These are phyloP conservation scores for Stichodactyla helianthus DNA, from an alignment of 64 coral and sea anemone genomes.

Conservation along the genomic window DNA sequence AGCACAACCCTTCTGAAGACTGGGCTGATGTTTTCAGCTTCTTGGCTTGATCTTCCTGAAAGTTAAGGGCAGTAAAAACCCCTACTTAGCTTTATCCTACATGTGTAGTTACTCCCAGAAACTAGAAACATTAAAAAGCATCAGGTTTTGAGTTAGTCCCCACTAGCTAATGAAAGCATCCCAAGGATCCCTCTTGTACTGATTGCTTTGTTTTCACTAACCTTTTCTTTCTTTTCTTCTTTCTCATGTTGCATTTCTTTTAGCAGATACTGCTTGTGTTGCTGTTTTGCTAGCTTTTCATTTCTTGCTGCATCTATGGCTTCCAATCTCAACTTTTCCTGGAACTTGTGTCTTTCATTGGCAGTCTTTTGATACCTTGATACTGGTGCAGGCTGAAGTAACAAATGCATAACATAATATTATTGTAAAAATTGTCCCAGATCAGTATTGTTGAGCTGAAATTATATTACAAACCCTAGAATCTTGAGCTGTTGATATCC, in stretches of 20 bases:
- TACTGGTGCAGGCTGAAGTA: slow-evolving; percentile 62
- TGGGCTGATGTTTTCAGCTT: slow-evolving; percentile 29
- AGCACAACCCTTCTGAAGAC: background rate
- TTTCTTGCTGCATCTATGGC: slow-evolving; percentile 94
- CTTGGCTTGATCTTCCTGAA: slow-evolving; percentile 53
- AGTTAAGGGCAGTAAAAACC: background rate
- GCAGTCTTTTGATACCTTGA: slow-evolving; percentile 91
- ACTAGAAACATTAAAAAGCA: too few species aligned
- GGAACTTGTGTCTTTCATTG: slow-evolving; percentile 93
- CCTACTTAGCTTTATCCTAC: too few species aligned
- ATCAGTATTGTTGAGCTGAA: background rate
- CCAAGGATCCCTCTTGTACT: background rate
- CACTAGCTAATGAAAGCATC: too few species aligned
- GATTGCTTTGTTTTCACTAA: background rate
- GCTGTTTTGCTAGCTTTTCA: slow-evolving; percentile 74
- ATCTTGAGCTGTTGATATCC: background rate
- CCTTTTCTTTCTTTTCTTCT: slow-evolving; percentile 75
- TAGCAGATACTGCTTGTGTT: slow-evolving; percentile 75
- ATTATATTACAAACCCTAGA: background rate
- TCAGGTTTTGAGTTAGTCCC: too few species aligned
- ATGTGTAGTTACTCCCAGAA: too few species aligned
- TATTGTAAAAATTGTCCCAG: background rate
- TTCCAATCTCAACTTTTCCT: slow-evolving; percentile 90
- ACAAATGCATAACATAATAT: background rate
- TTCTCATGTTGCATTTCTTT: slow-evolving; percentile 83